phyloP scores from a whole-genome alignment of 2,888 invertebrate species.

The Argyra leucocephala region DNA sequence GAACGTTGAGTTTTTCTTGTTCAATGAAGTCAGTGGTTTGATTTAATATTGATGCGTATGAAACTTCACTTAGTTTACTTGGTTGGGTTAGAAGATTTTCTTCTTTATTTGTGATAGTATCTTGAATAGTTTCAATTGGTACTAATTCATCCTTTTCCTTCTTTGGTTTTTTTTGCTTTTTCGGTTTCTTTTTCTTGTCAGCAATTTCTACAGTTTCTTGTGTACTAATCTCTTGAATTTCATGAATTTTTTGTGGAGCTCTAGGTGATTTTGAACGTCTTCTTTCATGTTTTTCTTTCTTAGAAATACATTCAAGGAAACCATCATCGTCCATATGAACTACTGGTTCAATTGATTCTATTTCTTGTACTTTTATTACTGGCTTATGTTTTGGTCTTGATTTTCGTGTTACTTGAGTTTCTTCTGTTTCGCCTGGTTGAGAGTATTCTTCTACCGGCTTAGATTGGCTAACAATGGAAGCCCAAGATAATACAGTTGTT shows the following conservation, averaged over 20 bases:
- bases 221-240: slow-evolving; percentile 27
- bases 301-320: slow-evolving; percentile 35
- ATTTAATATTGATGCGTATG: background rate
- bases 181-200: slow-evolving; percentile 40
- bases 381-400: slow-evolving; percentile 11
- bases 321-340: slow-evolving; percentile 36
- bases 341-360: background rate
- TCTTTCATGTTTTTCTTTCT: slow-evolving; percentile 16
- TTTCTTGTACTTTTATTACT: slow-evolving; percentile 16
- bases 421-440: too few relatives aligned
- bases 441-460: slow-evolving; percentile 17
- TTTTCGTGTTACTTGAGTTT: background rate
- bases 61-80: background rate
- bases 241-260: slow-evolving; percentile 32
- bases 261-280: slow-evolving; percentile 16
- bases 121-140: background rate
- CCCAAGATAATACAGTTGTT: slow-evolving; percentile 15
- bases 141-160: background rate
- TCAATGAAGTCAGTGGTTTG: slow-evolving; percentile 7
- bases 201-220: slow-evolving; percentile 41
- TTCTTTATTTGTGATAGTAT: background rate
- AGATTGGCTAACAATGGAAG: slow-evolving; percentile 15
- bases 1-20: background rate
- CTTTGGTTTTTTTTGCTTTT: slow-evolving; percentile 20
- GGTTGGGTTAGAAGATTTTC: background rate